phyloP scores from a whole-genome alignment of 2,888 invertebrate genomes.

The Rhagium mordax region DNA sequence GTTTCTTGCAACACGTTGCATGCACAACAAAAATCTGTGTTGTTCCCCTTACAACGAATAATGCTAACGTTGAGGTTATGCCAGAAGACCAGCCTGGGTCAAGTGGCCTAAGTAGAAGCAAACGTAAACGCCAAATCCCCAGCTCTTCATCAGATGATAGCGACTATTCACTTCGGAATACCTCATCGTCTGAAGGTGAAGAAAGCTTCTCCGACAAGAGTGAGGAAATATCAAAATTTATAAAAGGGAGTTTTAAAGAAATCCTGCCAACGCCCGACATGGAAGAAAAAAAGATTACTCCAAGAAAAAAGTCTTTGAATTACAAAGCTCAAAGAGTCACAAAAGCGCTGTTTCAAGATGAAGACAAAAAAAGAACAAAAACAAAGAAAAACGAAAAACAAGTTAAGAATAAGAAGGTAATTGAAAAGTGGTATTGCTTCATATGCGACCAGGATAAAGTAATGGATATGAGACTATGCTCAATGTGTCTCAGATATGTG shows the following conservation, averaged over 20 bases:
- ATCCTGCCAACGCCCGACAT: too few relatives aligned
- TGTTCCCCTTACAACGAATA: too few relatives aligned
- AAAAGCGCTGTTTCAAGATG: neutral
- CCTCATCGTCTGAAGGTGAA: neutral
- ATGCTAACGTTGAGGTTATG: neutral
- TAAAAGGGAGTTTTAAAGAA: too few relatives aligned
- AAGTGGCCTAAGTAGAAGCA: neutral
- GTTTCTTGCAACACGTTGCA: too few relatives aligned
- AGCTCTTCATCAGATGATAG: neutral
- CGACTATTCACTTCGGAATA: neutral
- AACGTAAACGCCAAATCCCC: neutral
- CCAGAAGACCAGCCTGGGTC: neutral
- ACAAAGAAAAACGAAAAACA: too few relatives aligned
- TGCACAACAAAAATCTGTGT: too few relatives aligned
- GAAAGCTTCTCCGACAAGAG: too few relatives aligned
- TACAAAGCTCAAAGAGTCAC: constrained; percentile 13
- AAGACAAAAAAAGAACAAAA: too few relatives aligned
- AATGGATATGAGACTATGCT: constrained; percentile 3
- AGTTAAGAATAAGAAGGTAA: neutral
- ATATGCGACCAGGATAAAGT: neutral
- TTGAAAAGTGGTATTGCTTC: constrained; percentile 5
- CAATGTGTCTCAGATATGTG: constrained; percentile 19
- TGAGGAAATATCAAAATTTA: too few relatives aligned
- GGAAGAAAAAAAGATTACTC: neutral
- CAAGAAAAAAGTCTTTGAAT: constrained; percentile 9